Evolutionary conservation across 2,797 vertebrate genomes (phyloP), one percentile per base, ranked within the genome.

Genomic region (Adelosebastes latens): DNA sequence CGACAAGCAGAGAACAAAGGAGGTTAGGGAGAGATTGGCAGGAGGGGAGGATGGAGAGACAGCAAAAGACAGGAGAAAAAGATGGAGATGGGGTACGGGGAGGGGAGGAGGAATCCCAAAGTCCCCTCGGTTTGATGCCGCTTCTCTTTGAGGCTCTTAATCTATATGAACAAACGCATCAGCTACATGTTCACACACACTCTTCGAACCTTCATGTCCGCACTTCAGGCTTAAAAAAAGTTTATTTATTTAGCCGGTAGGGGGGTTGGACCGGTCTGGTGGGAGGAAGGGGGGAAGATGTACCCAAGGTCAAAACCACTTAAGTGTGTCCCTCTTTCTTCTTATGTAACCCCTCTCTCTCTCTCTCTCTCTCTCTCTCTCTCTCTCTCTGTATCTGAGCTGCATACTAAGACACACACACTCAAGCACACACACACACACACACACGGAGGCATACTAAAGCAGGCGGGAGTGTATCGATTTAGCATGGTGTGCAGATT

Each of bases 241-340:
- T 93, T 88, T 90, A 92, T 93, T 92, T 92, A 90, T 94, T 92
- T 89, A 89, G 73, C 70, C 22, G 7, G 31, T 69, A 42, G 8
- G 27, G 39, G 36, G 46, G 20, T 70, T 18, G 32, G 53, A 66
- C 53, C 77, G 75, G 62, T 79, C 58, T 68, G 59, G 18, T 3
- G 59, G 24, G 56, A 14, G 67, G 71, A 63, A 25, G 64, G 65
- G 62, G 69, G 75, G 77, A 22, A 58, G 90, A 64, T 84, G 85
- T 89, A 88, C 84, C 91, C 94, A 96, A 96, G 94, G 95, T 95
- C 95, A 95, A 92, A 95, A 93, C 89, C 93, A 93, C 93, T 95
- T 95, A 95, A 95, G 94, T 93, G 92, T 91, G 92, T 94, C 92
- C 89, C 90, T 90, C 87, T 92, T 89, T 90, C 88, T 95, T 94